Conservation (phyloP, 1,140 invertebrate genomes). For the Halictus rubicundus region DNA sequence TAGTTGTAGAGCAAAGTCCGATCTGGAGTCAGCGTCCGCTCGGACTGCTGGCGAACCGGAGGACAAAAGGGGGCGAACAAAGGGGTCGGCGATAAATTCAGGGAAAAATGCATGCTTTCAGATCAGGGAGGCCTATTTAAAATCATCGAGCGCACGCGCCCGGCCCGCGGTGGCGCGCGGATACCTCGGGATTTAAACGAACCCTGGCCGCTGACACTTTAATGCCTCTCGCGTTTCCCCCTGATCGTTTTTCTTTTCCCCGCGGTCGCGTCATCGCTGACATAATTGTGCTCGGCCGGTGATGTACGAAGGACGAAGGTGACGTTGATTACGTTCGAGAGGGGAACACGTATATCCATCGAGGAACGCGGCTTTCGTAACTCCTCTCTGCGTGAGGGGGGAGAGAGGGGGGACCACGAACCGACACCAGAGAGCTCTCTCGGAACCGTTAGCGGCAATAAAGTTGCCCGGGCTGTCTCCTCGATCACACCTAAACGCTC, state of each 20-base stretch:
- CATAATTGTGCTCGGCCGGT: constrained; percentile 62
- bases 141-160: constrained; percentile 29
- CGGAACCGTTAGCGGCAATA: constrained; percentile 44
- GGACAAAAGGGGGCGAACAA: too few relatives aligned
- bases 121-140: constrained; percentile 36
- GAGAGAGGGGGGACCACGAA: neutral
- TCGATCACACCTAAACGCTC: constrained; percentile 50
- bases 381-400: constrained; percentile 4
- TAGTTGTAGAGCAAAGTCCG: too few relatives aligned
- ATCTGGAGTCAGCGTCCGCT: too few relatives aligned
- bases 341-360: constrained; percentile 50
- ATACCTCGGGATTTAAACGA: constrained; percentile 63
- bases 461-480: constrained; percentile 44
- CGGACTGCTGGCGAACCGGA: too few relatives aligned
- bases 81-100: too few relatives aligned
- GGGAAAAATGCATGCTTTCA: too few relatives aligned
- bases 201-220: constrained; percentile 62
- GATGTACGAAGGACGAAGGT: constrained; percentile 58
- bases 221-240: constrained; percentile 52
- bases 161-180: constrained; percentile 19
- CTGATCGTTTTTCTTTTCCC: constrained; percentile 22
- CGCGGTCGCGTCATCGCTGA: constrained; percentile 55
- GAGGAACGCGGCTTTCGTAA: constrained; percentile 52
- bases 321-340: constrained; percentile 61
- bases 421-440: neutral